Evolutionary conservation across 2,113 vertebrate genomes (phyloP).

Genomic region (Eurypyga helias): DNA sequence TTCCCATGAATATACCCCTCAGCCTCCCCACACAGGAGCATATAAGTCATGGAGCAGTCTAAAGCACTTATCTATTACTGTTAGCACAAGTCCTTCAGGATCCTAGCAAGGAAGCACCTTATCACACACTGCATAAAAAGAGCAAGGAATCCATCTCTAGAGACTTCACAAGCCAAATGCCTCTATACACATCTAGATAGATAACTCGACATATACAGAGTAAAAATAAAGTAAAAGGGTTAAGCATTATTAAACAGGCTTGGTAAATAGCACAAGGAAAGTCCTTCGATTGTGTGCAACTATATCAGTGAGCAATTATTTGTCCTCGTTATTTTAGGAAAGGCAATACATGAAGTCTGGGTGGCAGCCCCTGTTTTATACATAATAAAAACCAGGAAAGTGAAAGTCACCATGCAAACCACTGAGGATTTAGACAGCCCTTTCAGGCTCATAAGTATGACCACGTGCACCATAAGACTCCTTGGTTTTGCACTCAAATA

Average conservation of each 20-base stretch:
- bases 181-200: background rate
- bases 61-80: background rate
- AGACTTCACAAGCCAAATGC: background rate
- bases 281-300: background rate
- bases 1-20: background rate
- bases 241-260: background rate
- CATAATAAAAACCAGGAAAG: background rate
- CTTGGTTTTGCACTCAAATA: background rate
- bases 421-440: background rate
- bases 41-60: background rate
- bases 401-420: background rate
- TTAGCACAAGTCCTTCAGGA: background rate
- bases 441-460: background rate
- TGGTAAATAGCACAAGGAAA: background rate
- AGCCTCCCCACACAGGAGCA: background rate
- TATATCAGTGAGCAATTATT: background rate
- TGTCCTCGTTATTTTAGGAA: background rate
- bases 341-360: background rate
- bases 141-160: background rate
- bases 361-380: background rate
- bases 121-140: background rate
- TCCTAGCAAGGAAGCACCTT: background rate
- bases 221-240: background rate
- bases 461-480: background rate
- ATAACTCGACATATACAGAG: background rate